Conservation (phyloP, 2,797 vertebrate species). For the Oryzias sinensis region DNA sequence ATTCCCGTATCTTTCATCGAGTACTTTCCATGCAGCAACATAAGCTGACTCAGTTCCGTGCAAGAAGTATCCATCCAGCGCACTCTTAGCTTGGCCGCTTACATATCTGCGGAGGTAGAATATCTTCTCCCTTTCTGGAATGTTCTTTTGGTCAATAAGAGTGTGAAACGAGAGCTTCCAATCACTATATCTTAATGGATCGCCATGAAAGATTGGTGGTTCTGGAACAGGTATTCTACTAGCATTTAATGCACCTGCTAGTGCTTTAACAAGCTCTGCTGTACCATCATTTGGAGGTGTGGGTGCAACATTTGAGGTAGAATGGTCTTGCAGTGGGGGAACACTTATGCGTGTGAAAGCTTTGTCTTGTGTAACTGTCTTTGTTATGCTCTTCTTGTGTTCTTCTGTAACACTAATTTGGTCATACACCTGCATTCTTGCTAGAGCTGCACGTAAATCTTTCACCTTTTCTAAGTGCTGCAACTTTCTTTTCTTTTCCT, state of each 20-base stretch:
- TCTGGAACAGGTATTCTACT: conserved; percentile 1
- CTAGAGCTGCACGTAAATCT: no score
- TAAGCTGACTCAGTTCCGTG: conserved; percentile 38
- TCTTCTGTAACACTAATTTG: background rate
- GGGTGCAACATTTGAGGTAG: background rate
- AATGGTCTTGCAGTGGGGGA: no score
- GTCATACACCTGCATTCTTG: background rate
- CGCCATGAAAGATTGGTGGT: background rate
- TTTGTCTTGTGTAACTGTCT: background rate
- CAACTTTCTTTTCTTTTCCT: no score
- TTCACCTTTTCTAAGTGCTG: no score
- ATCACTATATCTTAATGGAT: background rate
- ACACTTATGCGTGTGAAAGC: background rate
- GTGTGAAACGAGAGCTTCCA: background rate
- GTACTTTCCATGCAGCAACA: conserved; percentile 31
- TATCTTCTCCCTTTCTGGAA: conserved; percentile 32
- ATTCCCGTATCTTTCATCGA: conserved; percentile 32
- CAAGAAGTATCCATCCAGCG: conserved; percentile 39
- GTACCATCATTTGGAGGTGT: background rate
- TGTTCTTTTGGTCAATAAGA: conserved; percentile 31
- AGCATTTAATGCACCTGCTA: conserved; percentile 1
- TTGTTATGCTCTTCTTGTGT: background rate
- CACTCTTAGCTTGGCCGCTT: conserved; percentile 31
- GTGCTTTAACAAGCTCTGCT: background rate
- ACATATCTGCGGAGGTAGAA: conserved; percentile 34